phyloP scores from a whole-genome alignment of 2,113 vertebrate species.

The Oncorhynchus nerka region DNA sequence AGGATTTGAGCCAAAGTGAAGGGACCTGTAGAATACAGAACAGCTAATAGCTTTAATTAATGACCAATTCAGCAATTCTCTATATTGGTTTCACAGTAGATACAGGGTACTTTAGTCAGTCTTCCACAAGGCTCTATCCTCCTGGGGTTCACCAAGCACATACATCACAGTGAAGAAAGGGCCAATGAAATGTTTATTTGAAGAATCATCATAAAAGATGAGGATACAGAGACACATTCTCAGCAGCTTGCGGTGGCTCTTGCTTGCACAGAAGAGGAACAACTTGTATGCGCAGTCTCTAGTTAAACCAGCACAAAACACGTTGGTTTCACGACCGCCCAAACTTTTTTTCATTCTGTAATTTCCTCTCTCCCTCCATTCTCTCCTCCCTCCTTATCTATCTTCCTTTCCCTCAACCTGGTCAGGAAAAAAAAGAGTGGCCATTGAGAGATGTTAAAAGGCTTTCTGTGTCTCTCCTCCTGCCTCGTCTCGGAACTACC shows the following conservation, averaged over 20 bases:
- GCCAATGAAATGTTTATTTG: slow-evolving; percentile 21
- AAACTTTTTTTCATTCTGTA: slow-evolving; percentile 23
- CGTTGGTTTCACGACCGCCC: background rate
- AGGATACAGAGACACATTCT: slow-evolving; percentile 8
- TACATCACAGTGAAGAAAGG: slow-evolving; percentile 34
- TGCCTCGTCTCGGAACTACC: slow-evolving; percentile 17
- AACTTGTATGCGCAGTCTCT: slow-evolving; percentile 9
- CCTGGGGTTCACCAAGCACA: slow-evolving; percentile 25
- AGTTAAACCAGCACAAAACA: slow-evolving; percentile 37
- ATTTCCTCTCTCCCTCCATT: slow-evolving; percentile 35
- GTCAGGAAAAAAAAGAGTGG: slow-evolving; percentile 30
- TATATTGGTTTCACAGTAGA: slow-evolving; percentile 24
- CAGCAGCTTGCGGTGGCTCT: slow-evolving; percentile 3
- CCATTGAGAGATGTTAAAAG: slow-evolving; percentile 47
- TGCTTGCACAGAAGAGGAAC: slow-evolving; percentile 12
- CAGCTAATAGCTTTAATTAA: slow-evolving; percentile 16
- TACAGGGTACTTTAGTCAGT: slow-evolving; percentile 25
- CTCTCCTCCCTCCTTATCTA: slow-evolving; percentile 26
- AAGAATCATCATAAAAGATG: slow-evolving; percentile 29
- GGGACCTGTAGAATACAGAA: background rate
- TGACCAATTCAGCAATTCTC: slow-evolving; percentile 24
- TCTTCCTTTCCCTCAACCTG: slow-evolving; percentile 27
- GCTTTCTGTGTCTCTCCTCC: slow-evolving; percentile 29
- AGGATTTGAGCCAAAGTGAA: slow-evolving; percentile 23
- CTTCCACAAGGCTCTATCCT: slow-evolving; percentile 34